These are phyloP conservation scores for Anthophora plumipes DNA, from an alignment of 2,888 invertebrate species.

Conservation along the genomic window DNA sequence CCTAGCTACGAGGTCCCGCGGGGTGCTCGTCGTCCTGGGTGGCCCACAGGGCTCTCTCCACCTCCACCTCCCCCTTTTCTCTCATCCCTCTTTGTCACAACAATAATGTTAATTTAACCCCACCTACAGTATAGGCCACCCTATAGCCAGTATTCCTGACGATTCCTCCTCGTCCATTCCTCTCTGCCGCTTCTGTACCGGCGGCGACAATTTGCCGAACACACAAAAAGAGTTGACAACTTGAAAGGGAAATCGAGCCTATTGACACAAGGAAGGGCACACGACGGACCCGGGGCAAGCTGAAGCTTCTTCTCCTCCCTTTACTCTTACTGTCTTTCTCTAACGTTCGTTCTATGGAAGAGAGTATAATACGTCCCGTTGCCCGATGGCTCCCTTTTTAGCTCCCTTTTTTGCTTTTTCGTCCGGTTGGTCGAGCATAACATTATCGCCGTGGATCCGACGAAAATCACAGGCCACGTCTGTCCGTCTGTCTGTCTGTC, in stretches of 20 bases:
- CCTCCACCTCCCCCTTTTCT: too few species aligned
- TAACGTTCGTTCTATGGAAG: too few species aligned
- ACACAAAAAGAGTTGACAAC: constrained; percentile 85
- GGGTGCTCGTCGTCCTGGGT: constrained; percentile 70
- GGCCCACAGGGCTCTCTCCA: constrained; percentile 66
- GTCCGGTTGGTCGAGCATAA: constrained; percentile 70
- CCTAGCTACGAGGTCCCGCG: constrained; percentile 77
- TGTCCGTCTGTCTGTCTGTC: constrained; percentile 17
- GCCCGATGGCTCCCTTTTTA: constrained; percentile 39
- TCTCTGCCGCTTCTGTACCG: constrained; percentile 64
- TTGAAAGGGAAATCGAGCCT: constrained; percentile 85
- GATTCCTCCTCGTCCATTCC: constrained; percentile 56
- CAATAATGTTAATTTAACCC: constrained; percentile 85
- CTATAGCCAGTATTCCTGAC: constrained; percentile 43
- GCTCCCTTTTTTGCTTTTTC: constrained; percentile 69
- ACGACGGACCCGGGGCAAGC: constrained; percentile 60
- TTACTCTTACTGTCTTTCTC: constrained; percentile 28
- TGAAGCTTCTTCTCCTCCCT: constrained; percentile 52
- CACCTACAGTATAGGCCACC: constrained; percentile 33
- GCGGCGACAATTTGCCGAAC: constrained; percentile 83
- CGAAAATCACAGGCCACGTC: constrained; percentile 55
- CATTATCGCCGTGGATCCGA: constrained; percentile 70
- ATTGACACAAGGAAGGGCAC: constrained; percentile 82
- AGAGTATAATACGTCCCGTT: constrained; percentile 69
- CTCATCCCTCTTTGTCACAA: constrained; percentile 81